A percentile compares a stretch with the other conserved stretches of the same genome.
phyloP scores from a whole-genome alignment of 2,113 vertebrate genomes.

The Scortum barcoo region DNA sequence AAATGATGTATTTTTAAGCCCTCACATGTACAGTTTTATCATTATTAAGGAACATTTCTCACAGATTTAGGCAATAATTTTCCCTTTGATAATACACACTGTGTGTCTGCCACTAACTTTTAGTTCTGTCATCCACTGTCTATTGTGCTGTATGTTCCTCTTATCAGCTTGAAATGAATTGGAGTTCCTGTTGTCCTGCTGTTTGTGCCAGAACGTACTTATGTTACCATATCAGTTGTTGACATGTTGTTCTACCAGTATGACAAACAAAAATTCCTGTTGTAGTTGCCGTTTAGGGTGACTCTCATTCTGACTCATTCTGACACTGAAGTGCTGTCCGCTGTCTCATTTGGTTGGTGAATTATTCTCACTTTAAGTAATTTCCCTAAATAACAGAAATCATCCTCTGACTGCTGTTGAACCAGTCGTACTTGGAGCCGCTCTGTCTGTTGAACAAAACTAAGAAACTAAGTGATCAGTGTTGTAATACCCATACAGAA shows the following conservation, averaged over 20 bases:
- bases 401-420: neutral
- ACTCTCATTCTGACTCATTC: conserved; percentile 19
- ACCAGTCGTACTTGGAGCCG: neutral
- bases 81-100: neutral
- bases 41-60: neutral
- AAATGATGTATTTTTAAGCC: neutral
- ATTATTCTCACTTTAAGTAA: neutral
- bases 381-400: neutral
- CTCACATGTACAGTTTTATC: neutral
- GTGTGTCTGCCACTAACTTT: neutral
- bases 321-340: neutral
- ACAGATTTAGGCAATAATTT: neutral
- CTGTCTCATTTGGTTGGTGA: neutral
- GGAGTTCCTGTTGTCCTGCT: conserved; percentile 52
- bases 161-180: conserved; percentile 42
- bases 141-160: conserved; percentile 37
- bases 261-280: conserved; percentile 22
- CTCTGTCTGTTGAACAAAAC: neutral
- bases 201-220: conserved; percentile 28
- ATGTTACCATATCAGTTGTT: conserved; percentile 31
- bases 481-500: neutral
- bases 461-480: neutral
- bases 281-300: neutral
- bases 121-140: conserved; percentile 4
- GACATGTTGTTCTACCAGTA: conserved; percentile 16